A percentile compares a stretch with the other conserved stretches of the same genome.
Evolutionary conservation across 92 coral and sea anemone genomes (phyloP).

Genomic region (Epizoanthus fatuus): DNA sequence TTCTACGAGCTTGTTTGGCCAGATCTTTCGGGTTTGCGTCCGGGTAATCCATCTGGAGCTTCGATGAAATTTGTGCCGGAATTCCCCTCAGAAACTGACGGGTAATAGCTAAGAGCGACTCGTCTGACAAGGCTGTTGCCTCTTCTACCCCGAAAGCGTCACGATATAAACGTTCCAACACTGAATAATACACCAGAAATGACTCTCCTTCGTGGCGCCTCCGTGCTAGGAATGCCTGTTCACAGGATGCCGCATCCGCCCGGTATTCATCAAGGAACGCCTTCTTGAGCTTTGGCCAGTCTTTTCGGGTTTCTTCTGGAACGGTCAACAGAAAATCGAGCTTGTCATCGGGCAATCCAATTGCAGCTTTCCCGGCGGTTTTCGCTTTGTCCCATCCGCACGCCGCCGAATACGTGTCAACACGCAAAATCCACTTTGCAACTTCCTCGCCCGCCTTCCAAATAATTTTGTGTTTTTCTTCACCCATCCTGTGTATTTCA

Average conservation of each 20-base stretch:
- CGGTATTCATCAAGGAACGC: background rate
- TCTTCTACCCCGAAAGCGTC: no score
- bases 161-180: background rate
- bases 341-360: conserved; percentile 7
- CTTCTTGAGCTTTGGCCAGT: background rate
- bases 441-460: background rate
- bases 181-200: conserved; percentile 2
- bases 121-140: no score
- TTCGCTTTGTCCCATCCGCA: background rate
- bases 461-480: background rate
- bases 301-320: background rate
- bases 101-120: no score
- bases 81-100: conserved; percentile 38
- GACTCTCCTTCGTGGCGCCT: no score
- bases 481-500: background rate
- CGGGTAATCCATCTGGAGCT: background rate
- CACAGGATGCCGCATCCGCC: background rate
- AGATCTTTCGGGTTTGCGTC: conserved; percentile 4
- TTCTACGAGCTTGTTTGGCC: conserved; percentile 17
- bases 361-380: background rate
- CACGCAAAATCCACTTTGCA: background rate
- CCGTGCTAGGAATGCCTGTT: no score
- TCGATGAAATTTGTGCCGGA: background rate
- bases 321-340: background rate
- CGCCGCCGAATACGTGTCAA: background rate